Evolutionary conservation across 2,113 vertebrate species (phyloP), one percentile per base, ranked within the genome.

Genomic region (Dicentrarchus labrax): DNA sequence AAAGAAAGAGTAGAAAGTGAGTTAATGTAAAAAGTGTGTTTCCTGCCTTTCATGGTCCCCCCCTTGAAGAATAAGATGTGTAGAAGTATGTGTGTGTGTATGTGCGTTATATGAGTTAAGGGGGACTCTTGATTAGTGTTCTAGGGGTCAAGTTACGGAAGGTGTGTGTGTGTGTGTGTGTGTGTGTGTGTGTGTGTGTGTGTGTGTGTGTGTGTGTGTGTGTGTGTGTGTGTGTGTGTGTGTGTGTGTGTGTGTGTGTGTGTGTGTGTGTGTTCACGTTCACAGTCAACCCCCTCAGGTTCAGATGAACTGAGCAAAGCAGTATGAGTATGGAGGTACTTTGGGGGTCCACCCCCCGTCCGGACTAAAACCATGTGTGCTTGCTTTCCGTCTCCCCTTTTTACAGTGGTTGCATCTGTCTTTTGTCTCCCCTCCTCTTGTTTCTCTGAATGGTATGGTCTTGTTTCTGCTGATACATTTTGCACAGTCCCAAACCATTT

Each of bases 291-390:
- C 86, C 86, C 87, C 87, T 66, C 60, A 77, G 90, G 89, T 86
- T 87, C 57, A 65, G 59, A 86, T 59, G 80, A 89, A 71, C 82
- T 59, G 67, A 85, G 50, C 24, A 17, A 87, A 89, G 54, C 65
- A 74, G 77, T 68, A 51, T 67, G 72, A 86, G 64, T 47, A 76
- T 69, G 62, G 88, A 88, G 86, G 89, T 88, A 76, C 86, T 74
- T 84, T 75, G 10, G 83, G 87, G 90, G 79, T 88, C 45, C 80
- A 43, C 59, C 77, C 72, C 83, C 84, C 5, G 1, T 80, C 50
- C 71, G 81, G 84, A 93, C 90, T 84, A 8, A 89, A 92, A 91
- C 89, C 93, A 94, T 92, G 90, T 94, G 92, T 93, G 86, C 67
- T 19, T 59, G 24, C 76, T 85, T 72, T 80, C 80, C 64, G 50